Conservation (phyloP, 2,888 invertebrate species). For the Leptura quadrifasciata region DNA sequence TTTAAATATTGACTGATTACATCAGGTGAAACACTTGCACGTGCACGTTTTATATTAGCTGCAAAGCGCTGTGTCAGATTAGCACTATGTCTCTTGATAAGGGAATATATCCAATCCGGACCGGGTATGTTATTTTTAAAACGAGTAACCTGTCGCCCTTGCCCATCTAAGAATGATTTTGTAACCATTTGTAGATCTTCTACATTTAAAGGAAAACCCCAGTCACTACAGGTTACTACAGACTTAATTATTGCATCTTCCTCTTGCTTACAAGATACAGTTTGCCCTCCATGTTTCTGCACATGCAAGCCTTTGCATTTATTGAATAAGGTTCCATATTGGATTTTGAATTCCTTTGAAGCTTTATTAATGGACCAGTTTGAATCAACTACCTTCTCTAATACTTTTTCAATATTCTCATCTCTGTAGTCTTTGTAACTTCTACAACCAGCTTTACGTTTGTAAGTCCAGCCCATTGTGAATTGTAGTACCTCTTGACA, state of each 20-base stretch:
- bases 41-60: slow-evolving; percentile 45
- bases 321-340: slow-evolving; percentile 42
- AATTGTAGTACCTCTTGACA: neutral
- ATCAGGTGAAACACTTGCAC: slow-evolving; percentile 44
- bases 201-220: slow-evolving; percentile 48
- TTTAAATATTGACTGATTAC: slow-evolving; percentile 55
- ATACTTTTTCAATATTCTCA: slow-evolving; percentile 39
- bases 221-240: slow-evolving; percentile 52
- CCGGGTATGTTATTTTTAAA: slow-evolving; percentile 51
- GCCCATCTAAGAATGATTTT: slow-evolving; percentile 49
- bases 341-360: slow-evolving; percentile 39
- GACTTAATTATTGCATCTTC: no score
- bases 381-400: slow-evolving; percentile 46
- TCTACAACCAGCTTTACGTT: slow-evolving; percentile 43
- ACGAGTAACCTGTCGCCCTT: slow-evolving; percentile 44
- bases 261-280: slow-evolving; percentile 35
- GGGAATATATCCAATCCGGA: slow-evolving; percentile 47
- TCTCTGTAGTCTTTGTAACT: slow-evolving; percentile 14
- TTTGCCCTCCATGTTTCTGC: no score
- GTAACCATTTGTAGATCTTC: slow-evolving; percentile 52
- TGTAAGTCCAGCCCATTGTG: slow-evolving; percentile 31
- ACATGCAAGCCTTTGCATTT: slow-evolving; percentile 19
- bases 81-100: slow-evolving; percentile 47
- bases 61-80: slow-evolving; percentile 44
- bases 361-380: slow-evolving; percentile 38